Evolutionary conservation across 2,113 vertebrate genomes (phyloP).

Genomic region (Recurvirostra avosetta): DNA sequence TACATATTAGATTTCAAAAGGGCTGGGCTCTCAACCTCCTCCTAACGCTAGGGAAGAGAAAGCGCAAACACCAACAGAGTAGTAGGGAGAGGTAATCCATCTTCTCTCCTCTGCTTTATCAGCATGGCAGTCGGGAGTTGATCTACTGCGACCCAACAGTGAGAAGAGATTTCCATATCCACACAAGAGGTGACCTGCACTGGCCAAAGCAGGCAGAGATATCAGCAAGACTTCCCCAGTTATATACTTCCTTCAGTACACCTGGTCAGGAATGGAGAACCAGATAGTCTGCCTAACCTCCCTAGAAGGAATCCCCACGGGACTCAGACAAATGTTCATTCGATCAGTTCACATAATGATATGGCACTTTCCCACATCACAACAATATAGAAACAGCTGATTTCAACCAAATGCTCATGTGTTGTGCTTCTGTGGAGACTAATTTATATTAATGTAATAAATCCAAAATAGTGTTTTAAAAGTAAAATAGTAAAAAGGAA

Average conservation of each 20-base stretch:
- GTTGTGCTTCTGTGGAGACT: neutral
- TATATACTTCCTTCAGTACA: neutral
- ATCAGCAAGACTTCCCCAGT: neutral
- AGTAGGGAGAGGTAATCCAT: neutral
- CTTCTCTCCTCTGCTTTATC: neutral
- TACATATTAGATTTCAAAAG: neutral
- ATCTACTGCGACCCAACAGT: neutral
- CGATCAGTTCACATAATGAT: neutral
- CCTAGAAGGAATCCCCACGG: neutral
- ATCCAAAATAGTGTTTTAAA: neutral
- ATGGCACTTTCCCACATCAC: neutral
- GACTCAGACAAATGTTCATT: neutral
- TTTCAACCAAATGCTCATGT: neutral
- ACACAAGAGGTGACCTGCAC: neutral
- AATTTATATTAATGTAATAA: neutral
- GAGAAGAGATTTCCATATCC: neutral
- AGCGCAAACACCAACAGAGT: neutral
- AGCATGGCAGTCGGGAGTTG: neutral
- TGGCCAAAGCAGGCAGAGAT: neutral
- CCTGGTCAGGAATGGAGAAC: neutral
- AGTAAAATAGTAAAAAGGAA: neutral
- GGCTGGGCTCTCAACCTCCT: neutral
- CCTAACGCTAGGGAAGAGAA: rapidly evolving
- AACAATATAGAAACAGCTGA: neutral
- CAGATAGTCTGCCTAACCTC: neutral